phyloP scores from a whole-genome alignment of 2,797 vertebrate genomes.

The Alcedo atthis region DNA sequence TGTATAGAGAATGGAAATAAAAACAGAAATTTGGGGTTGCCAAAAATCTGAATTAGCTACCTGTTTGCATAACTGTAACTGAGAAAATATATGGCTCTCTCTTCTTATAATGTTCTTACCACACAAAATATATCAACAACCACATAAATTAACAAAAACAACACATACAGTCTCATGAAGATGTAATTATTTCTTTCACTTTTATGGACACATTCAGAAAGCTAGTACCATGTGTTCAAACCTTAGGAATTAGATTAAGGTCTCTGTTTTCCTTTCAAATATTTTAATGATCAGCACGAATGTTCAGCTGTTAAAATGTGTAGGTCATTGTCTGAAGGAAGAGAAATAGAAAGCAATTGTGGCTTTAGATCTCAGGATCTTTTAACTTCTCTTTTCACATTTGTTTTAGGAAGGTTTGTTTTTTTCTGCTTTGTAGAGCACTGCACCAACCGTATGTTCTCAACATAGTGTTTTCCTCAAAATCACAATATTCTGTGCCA shows the following conservation, averaged over 20 bases:
- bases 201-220: neutral
- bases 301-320: neutral
- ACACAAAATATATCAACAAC: neutral
- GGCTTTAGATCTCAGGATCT: neutral
- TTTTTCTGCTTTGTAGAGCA: neutral
- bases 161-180: neutral
- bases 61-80: neutral
- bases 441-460: neutral
- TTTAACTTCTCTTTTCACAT: neutral
- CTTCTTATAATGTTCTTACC: neutral
- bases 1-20: neutral
- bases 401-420: neutral
- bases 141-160: neutral
- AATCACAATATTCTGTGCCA: neutral
- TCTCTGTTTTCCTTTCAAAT: neutral
- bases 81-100: neutral
- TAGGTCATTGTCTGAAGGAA: neutral
- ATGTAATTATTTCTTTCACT: neutral
- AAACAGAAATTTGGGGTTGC: neutral
- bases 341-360: neutral
- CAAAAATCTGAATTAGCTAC: neutral
- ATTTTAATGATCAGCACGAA: neutral
- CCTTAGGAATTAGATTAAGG: neutral
- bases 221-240: neutral
- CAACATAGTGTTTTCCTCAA: neutral